These are phyloP conservation scores for Heterochromis multidens DNA, from an alignment of 2,113 vertebrate genomes.

Conservation along the genomic window DNA sequence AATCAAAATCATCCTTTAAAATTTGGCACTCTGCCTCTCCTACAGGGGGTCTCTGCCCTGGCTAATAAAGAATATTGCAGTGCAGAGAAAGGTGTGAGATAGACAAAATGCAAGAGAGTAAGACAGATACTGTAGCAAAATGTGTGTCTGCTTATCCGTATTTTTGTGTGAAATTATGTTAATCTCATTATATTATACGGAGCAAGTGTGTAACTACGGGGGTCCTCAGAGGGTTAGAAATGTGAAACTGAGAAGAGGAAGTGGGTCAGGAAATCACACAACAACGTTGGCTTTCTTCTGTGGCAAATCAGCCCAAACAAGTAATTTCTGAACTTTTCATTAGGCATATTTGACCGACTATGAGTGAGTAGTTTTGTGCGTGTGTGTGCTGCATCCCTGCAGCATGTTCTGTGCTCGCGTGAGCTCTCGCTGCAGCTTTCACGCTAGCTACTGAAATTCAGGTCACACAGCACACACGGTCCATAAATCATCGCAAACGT, in stretches of 20 bases:
- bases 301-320: not conserved
- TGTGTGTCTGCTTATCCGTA: not conserved
- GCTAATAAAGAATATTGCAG: not conserved
- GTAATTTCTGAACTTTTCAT: not conserved
- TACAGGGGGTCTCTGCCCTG: not conserved
- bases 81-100: not conserved
- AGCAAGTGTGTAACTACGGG: not conserved
- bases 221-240: not conserved
- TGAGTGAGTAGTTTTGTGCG: not conserved
- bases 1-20: not conserved
- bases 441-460: conserved; percentile 58
- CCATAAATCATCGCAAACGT: not conserved
- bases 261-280: conserved; percentile 39
- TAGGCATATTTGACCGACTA: not conserved
- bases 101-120: not conserved
- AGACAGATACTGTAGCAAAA: not conserved
- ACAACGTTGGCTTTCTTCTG: not conserved
- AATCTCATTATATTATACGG: conserved; percentile 28
- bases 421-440: conserved; percentile 49
- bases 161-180: not conserved
- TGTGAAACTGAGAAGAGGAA: not conserved
- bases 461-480: conserved; percentile 50
- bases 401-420: conserved; percentile 51
- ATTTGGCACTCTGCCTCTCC: not conserved
- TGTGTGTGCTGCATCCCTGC: conserved; percentile 42